A percentile compares a stretch with the other conserved stretches of the same genome.
Evolutionary conservation across 2,888 invertebrate species (phyloP).

Genomic region (Platycheirus rosarum): DNA sequence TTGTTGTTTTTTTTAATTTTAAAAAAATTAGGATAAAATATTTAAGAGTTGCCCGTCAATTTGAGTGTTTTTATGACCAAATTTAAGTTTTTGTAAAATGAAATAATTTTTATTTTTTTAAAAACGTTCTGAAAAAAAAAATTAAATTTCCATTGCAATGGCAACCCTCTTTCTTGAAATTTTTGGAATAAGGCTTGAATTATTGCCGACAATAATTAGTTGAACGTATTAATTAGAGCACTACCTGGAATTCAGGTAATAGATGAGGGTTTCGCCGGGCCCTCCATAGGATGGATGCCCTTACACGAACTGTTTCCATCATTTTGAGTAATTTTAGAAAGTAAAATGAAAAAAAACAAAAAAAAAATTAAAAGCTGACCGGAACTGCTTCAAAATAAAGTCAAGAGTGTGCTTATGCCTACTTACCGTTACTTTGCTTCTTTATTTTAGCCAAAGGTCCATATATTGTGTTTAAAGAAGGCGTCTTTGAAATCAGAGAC

Average conservation of each 20-base stretch:
- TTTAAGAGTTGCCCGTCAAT: no score
- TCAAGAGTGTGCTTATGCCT: constrained; percentile 32
- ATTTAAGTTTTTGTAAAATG: no score
- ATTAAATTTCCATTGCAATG: background rate
- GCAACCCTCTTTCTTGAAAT: constrained; percentile 1
- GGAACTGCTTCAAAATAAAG: constrained; percentile 19
- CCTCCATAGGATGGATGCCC: background rate
- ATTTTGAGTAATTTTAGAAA: constrained; percentile 55
- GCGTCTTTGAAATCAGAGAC: constrained; percentile 15
- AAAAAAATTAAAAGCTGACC: constrained; percentile 47
- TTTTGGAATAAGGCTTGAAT: background rate
- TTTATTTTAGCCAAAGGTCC: background rate
- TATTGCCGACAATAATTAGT: constrained; percentile 44
- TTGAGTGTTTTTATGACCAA: no score
- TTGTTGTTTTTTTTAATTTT: no score
- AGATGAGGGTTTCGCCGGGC: background rate
- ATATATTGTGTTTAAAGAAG: constrained; percentile 32
- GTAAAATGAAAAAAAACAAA: background rate
- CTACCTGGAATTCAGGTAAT: constrained; percentile 14
- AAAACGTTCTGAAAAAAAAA: background rate
- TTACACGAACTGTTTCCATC: constrained; percentile 5
- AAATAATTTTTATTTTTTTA: background rate
- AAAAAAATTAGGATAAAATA: no score
- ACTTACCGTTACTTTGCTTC: constrained; percentile 35
- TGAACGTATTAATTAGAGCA: constrained; percentile 63